Evolutionary conservation across 2,113 vertebrate species (phyloP), one percentile per base, ranked within the genome.

Genomic region (Orthonyx spaldingii): DNA sequence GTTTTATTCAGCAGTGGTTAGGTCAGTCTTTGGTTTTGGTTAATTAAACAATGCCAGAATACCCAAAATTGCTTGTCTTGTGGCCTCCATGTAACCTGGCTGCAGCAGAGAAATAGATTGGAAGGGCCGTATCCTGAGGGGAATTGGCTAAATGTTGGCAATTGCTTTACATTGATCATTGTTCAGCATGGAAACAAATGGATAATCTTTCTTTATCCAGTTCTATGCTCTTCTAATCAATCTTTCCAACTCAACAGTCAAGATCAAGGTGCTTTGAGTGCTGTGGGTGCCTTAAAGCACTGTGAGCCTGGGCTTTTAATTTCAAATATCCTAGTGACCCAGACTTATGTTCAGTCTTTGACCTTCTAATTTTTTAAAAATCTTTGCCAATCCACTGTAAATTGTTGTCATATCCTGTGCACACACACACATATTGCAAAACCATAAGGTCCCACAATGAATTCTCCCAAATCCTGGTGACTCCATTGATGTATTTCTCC

Each of bases 1-100:
- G 61, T 75, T 93, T 91, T 83, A 83, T 93, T 87, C 64, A 55
- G 65, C 66, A 84, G 63, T 94, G 88, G 74, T 92, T 97, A 90
- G 81, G 84, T 93, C 95, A 94, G 49, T 80, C 75, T 76, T 92
- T 44, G 71, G 56, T 64, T 91, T 90, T 32, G 44, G 35, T 55
- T 75, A 79, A 89, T 59, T 30, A 90, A 91, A 20, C 7, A 75
- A 32, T 55, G 17, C 30, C 4, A 12, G 22, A 79, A 76, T 57
- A 39, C 17, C 24, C 66, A 10, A 52, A 83, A 21, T 27, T 49
- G 3, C 35, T 72, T 76, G 8, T 39, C 32, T 42, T 37, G 8
- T 11, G 16, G 18, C 19, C 20, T 75, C 18, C 6, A 10, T 52
- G 68, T 81, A 59, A 44, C 18, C 33, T 78, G 53, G 2, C 39